phyloP scores from a whole-genome alignment of 2,888 invertebrate genomes.

The Pheosia gnoma region DNA sequence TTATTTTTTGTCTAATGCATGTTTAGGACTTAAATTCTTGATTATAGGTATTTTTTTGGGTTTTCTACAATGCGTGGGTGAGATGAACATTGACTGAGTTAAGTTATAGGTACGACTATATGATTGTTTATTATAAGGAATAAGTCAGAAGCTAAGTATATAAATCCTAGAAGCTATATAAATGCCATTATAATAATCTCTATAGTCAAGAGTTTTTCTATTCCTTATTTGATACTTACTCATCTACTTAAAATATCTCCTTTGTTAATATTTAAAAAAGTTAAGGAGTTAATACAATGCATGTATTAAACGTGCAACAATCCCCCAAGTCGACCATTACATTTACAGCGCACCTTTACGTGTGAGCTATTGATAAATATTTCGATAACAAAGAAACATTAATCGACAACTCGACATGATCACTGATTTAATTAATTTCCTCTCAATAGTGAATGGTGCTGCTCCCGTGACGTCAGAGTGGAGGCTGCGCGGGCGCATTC shows the following conservation, averaged over 20 bases:
- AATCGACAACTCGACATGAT: conserved; percentile 15
- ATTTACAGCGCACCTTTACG: neutral
- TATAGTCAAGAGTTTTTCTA: no score
- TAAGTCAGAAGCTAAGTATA: no score
- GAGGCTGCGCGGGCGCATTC: conserved; percentile 31
- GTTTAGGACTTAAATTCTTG: neutral
- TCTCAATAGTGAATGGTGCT: conserved; percentile 21
- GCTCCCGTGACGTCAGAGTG: conserved; percentile 27
- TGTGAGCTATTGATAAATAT: conserved; percentile 13
- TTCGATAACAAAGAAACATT: conserved; percentile 18
- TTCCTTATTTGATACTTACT: no score
- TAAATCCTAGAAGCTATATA: no score
- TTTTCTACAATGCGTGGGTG: neutral
- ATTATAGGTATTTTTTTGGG: conserved; percentile 6
- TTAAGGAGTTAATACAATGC: no score
- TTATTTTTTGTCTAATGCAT: conserved; percentile 26
- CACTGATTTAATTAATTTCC: conserved; percentile 33
- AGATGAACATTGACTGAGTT: neutral
- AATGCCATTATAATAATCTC: no score
- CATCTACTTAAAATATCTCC: no score
- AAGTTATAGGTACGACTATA: no score
- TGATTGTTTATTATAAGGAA: no score
- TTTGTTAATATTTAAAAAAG: no score
- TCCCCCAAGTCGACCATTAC: no score
- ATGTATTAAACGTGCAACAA: no score